Base-by-base conservation (phyloP, 1,140 invertebrate genomes). In the Popillia japonica region DNA sequence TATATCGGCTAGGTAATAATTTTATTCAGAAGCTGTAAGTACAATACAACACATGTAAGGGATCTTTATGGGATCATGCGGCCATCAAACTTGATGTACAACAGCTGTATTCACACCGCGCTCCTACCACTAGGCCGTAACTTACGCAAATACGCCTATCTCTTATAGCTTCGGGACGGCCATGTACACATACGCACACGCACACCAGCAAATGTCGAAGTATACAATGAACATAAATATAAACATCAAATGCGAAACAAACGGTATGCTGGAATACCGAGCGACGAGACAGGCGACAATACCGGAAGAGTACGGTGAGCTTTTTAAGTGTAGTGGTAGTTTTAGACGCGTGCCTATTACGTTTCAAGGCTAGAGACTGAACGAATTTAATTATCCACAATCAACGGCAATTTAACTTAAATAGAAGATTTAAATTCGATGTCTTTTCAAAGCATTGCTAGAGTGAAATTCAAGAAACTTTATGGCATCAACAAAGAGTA, bases 31-130 rank as follows among this genome's bases (percentile, higher is more conserved):
- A 68, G 61, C 61, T 20, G 61, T 68, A 68, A 68, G 61, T 68
- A 68, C 61, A 68, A 68, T 68, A 34, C 61, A 68, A 68, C 61
- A 68, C 61, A 68, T 68, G 61, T 68, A 68, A 68, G 61, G 61
- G 61, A 68, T 68, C 61, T 68, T 68, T 68, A 68, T 68, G 61
- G 61, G 61, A 68, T 68, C 61, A 68, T 68, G 61, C 22, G 61
- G 61, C 61, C 61, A 68, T 68, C 61, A 68, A 68, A 68, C 61
- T 68, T 68, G 61, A 68, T 68, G 61, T 68, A 68, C 61, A 68
- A 68, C 61, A 68, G 61, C 61, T 68, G 61, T 68, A 68, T 68
- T 68, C 61, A 68, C 61, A 68, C 61, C 61, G 61, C 61, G 61
- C 61, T 68, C 61, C 61, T 68, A 68, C 61, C 61, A 68, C 61